Conservation (phyloP, 2,888 invertebrate genomes). For the Meteorus cinctellus region DNA sequence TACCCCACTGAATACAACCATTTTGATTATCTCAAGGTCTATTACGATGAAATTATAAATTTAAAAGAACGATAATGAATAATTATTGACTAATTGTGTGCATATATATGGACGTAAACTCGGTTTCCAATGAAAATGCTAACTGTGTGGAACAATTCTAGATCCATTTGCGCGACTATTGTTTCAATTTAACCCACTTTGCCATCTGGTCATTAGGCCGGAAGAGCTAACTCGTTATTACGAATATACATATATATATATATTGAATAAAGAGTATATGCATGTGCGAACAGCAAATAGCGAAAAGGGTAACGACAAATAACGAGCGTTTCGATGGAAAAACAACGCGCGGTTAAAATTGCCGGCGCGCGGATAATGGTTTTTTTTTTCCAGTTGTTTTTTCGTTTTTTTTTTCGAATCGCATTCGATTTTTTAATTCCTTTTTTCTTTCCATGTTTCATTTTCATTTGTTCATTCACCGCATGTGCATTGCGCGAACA, state of each 20-base stretch:
- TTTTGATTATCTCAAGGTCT: neutral
- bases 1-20: neutral
- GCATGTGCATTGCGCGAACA: neutral
- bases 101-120: neutral
- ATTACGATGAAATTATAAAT: neutral
- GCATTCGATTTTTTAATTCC: slow-evolving; percentile 1
- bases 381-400: slow-evolving; percentile 26
- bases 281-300: slow-evolving; percentile 30
- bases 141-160: slow-evolving; percentile 11
- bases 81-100: neutral
- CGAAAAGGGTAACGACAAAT: slow-evolving; percentile 25
- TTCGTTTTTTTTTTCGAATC: slow-evolving; percentile 1
- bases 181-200: slow-evolving; percentile 34
- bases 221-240: slow-evolving; percentile 30
- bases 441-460: slow-evolving; percentile 27
- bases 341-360: slow-evolving; percentile 31
- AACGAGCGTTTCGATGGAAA: slow-evolving; percentile 28
- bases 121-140: neutral
- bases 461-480: slow-evolving; percentile 22
- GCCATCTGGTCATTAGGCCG: slow-evolving; percentile 29
- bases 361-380: slow-evolving; percentile 27
- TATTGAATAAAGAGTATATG: slow-evolving; percentile 12
- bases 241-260: slow-evolving; percentile 8
- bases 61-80: neutral
- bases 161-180: slow-evolving; percentile 27